A percentile compares a stretch with the other conserved stretches of the same genome.
phyloP scores from a whole-genome alignment of 2,797 vertebrate species.

The Mus caroli region DNA sequence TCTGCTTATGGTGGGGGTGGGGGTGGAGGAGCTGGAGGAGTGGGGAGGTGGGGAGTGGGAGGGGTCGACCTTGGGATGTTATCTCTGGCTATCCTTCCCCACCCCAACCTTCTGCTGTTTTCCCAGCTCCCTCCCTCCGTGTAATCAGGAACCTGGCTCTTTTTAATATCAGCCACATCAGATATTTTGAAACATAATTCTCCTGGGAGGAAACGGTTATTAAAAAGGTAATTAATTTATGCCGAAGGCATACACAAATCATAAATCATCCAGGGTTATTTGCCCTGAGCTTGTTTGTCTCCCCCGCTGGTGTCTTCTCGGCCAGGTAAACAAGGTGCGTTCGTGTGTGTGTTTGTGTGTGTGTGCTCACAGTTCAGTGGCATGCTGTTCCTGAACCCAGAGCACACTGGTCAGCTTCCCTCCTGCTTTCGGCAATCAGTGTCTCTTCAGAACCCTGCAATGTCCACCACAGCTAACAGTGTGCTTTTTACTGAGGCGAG shows the following conservation, averaged over 20 bases:
- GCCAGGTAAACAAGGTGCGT: neutral
- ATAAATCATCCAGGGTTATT: neutral
- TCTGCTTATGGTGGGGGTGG: neutral
- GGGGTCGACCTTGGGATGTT: neutral
- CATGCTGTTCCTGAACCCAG: neutral
- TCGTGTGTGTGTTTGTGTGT: neutral
- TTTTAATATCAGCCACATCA: neutral
- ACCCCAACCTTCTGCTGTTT: neutral
- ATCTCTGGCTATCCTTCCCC: neutral
- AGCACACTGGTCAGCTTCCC: neutral
- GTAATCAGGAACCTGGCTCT: neutral
- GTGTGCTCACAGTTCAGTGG: neutral
- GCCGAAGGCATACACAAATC: slow-evolving; percentile 34
- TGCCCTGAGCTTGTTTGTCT: neutral
- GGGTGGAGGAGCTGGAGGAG: neutral
- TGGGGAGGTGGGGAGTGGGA: neutral
- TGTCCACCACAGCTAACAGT: neutral
- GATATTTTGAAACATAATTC: neutral
- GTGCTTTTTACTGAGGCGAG: neutral
- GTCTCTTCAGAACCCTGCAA: neutral
- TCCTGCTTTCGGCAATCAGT: fast-evolving
- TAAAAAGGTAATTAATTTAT: slow-evolving; percentile 46
- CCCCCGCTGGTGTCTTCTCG: neutral
- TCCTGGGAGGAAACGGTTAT: slow-evolving; percentile 9
- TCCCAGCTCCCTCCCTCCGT: neutral